These are phyloP conservation scores for Myripristis murdjan DNA, from an alignment of 2,797 vertebrate genomes.

Conservation along the genomic window DNA sequence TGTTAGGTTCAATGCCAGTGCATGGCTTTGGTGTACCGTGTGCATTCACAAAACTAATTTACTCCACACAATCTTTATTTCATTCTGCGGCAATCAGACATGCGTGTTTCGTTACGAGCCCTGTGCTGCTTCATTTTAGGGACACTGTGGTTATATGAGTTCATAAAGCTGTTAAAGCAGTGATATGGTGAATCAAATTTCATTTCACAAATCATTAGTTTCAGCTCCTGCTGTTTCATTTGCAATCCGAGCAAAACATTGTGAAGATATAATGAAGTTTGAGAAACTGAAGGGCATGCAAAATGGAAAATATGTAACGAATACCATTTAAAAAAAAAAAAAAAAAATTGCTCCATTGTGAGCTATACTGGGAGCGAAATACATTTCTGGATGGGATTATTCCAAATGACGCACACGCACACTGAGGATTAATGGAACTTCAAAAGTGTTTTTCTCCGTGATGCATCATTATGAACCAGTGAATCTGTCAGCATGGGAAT, in stretches of 20 bases:
- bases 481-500: conserved; percentile 81
- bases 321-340: conserved; percentile 45
- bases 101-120: conserved; percentile 11
- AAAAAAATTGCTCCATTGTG: conserved; percentile 66
- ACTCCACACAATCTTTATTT: background rate
- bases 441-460: conserved; percentile 81
- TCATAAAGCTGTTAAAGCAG: conserved; percentile 61
- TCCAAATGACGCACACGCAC: conserved; percentile 71
- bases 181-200: conserved; percentile 64
- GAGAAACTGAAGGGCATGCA: conserved; percentile 53
- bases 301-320: conserved; percentile 77
- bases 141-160: conserved; percentile 38
- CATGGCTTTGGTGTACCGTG: background rate
- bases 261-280: conserved; percentile 66
- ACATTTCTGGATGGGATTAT: conserved; percentile 70
- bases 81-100: background rate
- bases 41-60: background rate
- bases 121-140: conserved; percentile 6
- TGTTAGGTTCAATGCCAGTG: too few species aligned
- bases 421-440: conserved; percentile 78
- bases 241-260: conserved; percentile 57
- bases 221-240: conserved; percentile 65
- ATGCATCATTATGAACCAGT: conserved; percentile 80
- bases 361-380: conserved; percentile 68
- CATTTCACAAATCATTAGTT: conserved; percentile 73